Evolutionary conservation across 2,888 invertebrate species (phyloP).

Genomic region (Calameuta idolon): DNA sequence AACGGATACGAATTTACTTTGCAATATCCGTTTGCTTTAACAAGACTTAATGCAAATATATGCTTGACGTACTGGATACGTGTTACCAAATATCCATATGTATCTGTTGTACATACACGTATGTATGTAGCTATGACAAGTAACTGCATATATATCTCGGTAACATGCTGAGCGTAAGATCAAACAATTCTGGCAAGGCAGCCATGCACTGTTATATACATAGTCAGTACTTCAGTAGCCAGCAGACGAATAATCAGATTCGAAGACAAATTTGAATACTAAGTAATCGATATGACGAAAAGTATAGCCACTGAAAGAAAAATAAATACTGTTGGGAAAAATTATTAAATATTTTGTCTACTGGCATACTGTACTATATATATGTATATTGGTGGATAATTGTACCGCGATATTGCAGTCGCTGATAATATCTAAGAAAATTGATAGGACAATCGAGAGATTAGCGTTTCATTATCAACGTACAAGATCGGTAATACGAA

Average conservation of each 20-base stretch:
- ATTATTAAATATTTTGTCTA: not conserved
- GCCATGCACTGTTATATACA: not conserved
- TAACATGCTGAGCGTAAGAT: not conserved
- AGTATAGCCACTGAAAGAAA: not conserved
- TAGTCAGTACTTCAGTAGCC: not conserved
- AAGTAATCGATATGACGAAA: not conserved
- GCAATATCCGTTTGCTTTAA: not conserved
- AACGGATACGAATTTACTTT: not conserved
- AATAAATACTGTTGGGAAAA: not conserved
- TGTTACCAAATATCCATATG: not conserved
- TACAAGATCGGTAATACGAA: slow-evolving; percentile 1
- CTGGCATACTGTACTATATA: no score
- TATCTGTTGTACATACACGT: not conserved
- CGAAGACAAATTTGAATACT: not conserved
- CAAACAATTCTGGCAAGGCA: not conserved
- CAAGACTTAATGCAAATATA: not conserved
- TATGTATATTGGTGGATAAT: not conserved
- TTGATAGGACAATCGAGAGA: slow-evolving; percentile 1
- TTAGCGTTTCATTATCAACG: not conserved
- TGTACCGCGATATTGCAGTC: not conserved
- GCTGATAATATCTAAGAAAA: not conserved
- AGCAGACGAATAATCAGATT: not conserved
- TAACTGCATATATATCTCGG: not conserved
- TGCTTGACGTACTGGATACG: not conserved
- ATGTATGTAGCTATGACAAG: not conserved